These are phyloP conservation scores for Phataginus tricuspis DNA, from an alignment of 2,797 vertebrate genomes.

Conservation along the genomic window DNA sequence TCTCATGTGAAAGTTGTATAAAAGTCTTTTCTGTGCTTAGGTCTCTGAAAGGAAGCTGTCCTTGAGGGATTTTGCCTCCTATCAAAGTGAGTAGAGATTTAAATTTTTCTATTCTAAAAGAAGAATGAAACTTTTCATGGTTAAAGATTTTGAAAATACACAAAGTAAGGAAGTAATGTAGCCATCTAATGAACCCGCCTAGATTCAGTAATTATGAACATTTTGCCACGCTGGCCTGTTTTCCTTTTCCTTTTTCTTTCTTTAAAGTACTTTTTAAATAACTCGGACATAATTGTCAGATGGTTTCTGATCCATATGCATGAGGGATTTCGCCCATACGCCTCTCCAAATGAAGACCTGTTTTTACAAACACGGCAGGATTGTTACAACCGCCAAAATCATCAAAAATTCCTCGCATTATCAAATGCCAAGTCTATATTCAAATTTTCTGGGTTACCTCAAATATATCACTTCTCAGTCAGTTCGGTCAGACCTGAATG, in stretches of 20 bases:
- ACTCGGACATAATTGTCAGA: neutral
- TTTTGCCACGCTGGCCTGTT: neutral
- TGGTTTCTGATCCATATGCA: neutral
- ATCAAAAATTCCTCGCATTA: neutral
- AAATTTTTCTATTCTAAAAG: constrained; percentile 18
- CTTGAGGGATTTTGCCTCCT: constrained; percentile 35
- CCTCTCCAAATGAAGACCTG: neutral
- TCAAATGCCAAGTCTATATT: neutral
- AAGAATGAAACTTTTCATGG: neutral
- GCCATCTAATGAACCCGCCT: neutral
- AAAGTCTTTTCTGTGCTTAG: neutral
- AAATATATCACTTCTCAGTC: neutral
- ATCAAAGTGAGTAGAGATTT: constrained; percentile 26
- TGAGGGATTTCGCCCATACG: neutral
- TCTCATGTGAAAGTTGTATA: neutral
- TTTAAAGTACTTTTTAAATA: neutral
- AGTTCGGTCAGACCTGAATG: neutral
- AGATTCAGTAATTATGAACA: neutral
- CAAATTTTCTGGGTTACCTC: neutral
- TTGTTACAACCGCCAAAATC: neutral
- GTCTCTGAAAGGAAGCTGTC: constrained; percentile 17
- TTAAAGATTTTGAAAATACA: constrained; percentile 21
- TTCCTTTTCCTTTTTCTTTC: neutral
- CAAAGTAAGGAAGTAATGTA: neutral
- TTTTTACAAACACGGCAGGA: neutral